Evolutionary conservation across 2,113 vertebrate genomes (phyloP).

Genomic region (Cyprinus carpio): DNA sequence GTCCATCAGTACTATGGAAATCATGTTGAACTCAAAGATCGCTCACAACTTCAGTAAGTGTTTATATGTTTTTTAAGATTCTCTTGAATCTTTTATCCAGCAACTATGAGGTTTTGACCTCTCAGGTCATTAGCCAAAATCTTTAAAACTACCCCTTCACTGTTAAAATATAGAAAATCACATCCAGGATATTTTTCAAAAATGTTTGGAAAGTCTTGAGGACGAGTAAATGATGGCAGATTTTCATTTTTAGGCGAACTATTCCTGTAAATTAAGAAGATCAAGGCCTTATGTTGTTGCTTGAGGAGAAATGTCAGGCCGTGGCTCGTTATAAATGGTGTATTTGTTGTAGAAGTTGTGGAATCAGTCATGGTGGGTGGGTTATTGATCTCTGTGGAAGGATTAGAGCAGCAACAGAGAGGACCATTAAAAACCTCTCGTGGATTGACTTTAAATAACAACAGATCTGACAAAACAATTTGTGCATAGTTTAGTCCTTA

Average conservation of each 20-base stretch:
- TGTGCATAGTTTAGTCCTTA: not conserved
- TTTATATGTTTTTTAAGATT: not conserved
- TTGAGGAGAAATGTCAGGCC: not conserved
- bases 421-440: slow-evolving; percentile 37
- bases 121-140: not conserved
- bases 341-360: slow-evolving; percentile 33
- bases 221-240: not conserved
- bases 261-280: not conserved
- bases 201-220: not conserved
- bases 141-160: not conserved
- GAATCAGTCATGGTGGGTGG: slow-evolving; percentile 29
- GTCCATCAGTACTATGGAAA: slow-evolving; percentile 58
- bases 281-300: not conserved
- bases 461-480: slow-evolving; percentile 38
- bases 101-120: not conserved
- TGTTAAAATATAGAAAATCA: not conserved
- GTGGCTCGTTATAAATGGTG: slow-evolving; percentile 12
- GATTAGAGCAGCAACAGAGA: slow-evolving; percentile 43
- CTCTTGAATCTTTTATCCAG: not conserved
- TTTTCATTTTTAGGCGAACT: not conserved
- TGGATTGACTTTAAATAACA: slow-evolving; percentile 37
- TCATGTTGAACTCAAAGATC: slow-evolving; percentile 77
- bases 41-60: slow-evolving; percentile 81
- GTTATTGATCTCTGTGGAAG: slow-evolving; percentile 48
- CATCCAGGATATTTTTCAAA: not conserved